These are phyloP conservation scores for Apamea anceps DNA, from an alignment of 2,888 invertebrate genomes.

Conservation along the genomic window DNA sequence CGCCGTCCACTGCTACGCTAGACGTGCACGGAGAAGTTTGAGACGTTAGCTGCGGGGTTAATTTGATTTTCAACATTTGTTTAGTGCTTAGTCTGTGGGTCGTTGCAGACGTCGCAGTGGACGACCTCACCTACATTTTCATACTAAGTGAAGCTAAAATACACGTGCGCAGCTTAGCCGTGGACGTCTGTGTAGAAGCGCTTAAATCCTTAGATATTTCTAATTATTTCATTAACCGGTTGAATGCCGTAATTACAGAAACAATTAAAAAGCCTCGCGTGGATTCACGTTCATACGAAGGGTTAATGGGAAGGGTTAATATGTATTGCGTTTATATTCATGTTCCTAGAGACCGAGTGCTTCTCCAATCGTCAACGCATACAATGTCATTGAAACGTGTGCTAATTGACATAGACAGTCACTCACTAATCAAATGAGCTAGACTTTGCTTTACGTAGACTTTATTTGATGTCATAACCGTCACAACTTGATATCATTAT, in stretches of 20 bases:
- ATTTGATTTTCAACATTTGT: neutral
- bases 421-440: conserved; percentile 10
- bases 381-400: conserved; percentile 17
- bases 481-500: neutral
- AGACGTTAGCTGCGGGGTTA: neutral
- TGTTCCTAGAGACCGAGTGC: neutral
- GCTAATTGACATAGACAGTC: conserved; percentile 4
- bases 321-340: too few species aligned
- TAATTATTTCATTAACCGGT: neutral
- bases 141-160: neutral
- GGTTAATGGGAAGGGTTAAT: too few species aligned
- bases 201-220: neutral
- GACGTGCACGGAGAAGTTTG: neutral
- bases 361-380: neutral
- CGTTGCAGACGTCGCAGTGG: neutral
- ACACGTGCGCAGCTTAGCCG: neutral
- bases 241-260: too few species aligned
- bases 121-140: neutral
- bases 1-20: too few species aligned
- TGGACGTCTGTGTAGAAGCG: neutral
- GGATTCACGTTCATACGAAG: too few species aligned
- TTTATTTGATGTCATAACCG: neutral
- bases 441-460: neutral
- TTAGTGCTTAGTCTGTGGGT: neutral
- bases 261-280: too few species aligned